Percentiles rank a stretch among this genome's conserved stretches.
phyloP scores from a whole-genome alignment of 2,113 vertebrate genomes.

The Nematolebias whitei region DNA sequence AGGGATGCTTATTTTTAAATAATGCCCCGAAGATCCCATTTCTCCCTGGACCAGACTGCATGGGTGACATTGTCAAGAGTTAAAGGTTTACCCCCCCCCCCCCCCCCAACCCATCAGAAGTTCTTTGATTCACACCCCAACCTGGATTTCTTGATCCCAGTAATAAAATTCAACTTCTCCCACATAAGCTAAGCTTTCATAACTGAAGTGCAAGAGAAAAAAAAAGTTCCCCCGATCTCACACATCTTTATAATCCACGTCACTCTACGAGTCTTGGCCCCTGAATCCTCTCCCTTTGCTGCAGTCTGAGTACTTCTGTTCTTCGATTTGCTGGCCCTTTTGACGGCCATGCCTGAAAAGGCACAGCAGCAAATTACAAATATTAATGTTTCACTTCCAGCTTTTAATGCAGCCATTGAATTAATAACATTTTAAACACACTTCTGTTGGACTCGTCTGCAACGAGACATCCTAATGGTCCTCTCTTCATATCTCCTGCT shows the following conservation, averaged over 20 bases:
- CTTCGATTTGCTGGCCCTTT: background rate
- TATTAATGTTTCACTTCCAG: constrained; percentile 3
- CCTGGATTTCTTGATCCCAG: background rate
- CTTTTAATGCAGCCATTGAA: background rate
- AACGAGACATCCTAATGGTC: background rate
- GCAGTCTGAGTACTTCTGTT: background rate
- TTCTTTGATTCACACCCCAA: background rate
- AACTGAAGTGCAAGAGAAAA: background rate
- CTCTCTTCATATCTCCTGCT: background rate
- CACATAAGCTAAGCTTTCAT: background rate
- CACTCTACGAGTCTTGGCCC: background rate
- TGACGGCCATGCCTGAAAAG: background rate
- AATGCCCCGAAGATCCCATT: constrained; percentile 3
- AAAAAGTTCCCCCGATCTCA: background rate
- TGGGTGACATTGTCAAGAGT: background rate
- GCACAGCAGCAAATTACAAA: background rate
- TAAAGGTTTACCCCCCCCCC: background rate
- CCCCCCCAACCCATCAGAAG: background rate
- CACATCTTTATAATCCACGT: background rate
- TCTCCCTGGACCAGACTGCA: constrained; percentile 2
- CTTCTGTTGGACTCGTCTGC: background rate
- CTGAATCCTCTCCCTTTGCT: background rate
- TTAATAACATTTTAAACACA: background rate
- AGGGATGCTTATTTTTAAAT: constrained; percentile 22
- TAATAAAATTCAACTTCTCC: background rate